Conservation (phyloP, 2,113 vertebrate genomes). For the Calyptomena viridis region DNA sequence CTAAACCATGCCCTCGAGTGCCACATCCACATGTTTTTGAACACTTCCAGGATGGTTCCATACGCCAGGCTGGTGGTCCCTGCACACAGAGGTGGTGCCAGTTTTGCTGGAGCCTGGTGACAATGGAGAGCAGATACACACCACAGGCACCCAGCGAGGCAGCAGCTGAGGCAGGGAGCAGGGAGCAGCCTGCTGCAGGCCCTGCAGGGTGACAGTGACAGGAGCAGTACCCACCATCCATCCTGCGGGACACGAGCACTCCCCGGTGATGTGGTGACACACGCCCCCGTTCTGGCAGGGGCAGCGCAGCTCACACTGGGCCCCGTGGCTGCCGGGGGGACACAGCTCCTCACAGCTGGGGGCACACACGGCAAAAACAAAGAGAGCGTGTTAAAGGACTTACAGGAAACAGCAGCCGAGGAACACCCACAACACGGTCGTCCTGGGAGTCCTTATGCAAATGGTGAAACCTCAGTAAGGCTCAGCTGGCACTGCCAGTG, state of each 20-base stretch:
- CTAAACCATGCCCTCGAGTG: not conserved
- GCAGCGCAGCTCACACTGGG: slow-evolving; percentile 94
- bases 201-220: not conserved
- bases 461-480: not conserved
- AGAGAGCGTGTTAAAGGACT: not conserved
- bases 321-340: slow-evolving; percentile 91
- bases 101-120: rapidly evolving
- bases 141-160: not conserved
- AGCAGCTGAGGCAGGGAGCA: not conserved
- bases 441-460: not conserved
- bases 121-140: not conserved
- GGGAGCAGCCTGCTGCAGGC: not conserved
- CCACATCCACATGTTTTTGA: not conserved
- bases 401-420: not conserved
- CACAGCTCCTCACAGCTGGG: slow-evolving; percentile 91
- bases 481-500: not conserved
- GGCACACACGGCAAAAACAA: not conserved
- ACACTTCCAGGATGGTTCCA: not conserved
- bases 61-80: not conserved
- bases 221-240: slow-evolving; percentile 85
- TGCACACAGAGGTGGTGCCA: not conserved
- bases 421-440: not conserved
- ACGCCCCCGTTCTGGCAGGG: slow-evolving; percentile 95
- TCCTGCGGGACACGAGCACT: slow-evolving; percentile 91
- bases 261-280: slow-evolving; percentile 96